Evolutionary conservation across 2,113 vertebrate species (phyloP).

Genomic region (Ibidorhyncha struthersii): DNA sequence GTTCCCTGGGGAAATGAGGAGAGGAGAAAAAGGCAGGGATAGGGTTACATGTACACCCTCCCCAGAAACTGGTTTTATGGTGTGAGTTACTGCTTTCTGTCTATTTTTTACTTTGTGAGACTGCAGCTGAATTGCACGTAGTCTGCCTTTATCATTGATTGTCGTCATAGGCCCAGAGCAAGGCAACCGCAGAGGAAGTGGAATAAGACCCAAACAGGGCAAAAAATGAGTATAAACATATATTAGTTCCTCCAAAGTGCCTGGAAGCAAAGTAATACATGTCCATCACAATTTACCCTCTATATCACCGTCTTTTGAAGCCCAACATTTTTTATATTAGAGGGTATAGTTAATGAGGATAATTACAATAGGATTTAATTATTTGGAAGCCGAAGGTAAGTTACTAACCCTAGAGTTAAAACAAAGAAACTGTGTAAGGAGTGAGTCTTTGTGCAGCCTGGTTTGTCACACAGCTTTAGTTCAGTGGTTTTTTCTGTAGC

Average conservation of each 20-base stretch:
- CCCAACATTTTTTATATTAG: background rate
- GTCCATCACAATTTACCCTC: background rate
- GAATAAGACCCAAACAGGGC: background rate
- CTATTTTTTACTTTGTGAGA: background rate
- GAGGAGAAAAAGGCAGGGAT: background rate
- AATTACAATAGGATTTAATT: background rate
- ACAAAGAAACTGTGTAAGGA: background rate
- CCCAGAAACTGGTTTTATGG: background rate
- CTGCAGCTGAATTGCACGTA: background rate
- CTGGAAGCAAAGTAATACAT: constrained; percentile 10
- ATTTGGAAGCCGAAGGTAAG: background rate
- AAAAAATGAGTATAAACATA: background rate
- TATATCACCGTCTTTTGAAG: background rate
- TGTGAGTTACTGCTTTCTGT: background rate
- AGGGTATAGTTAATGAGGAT: background rate
- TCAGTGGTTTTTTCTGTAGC: background rate
- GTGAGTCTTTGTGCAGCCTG: background rate
- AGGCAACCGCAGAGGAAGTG: constrained; percentile 45
- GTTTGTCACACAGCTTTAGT: background rate
- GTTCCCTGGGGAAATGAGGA: background rate
- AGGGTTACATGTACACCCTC: background rate
- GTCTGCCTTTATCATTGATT: background rate
- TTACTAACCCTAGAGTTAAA: background rate
- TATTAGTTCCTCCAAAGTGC: background rate
- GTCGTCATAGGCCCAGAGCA: background rate